Conservation (phyloP, 2,113 vertebrate species). For the Corydoras sp. region DNA sequence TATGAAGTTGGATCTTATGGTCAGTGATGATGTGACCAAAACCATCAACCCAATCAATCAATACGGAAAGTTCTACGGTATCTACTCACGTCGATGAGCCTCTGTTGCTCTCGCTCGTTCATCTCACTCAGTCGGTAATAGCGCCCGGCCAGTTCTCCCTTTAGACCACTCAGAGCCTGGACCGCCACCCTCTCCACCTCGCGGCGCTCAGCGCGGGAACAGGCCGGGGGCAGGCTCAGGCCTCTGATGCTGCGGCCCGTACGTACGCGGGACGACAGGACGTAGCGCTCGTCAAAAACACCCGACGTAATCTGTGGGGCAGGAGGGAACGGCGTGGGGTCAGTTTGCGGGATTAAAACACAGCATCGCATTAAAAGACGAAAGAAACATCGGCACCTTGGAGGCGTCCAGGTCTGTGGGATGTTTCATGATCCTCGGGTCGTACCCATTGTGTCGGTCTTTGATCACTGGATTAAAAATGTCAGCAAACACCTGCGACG, state of each 20-base stretch:
- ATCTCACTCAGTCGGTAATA: constrained; percentile 83
- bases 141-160: constrained; percentile 77
- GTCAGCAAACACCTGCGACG: neutral
- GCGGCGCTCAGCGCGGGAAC: constrained; percentile 78
- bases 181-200: constrained; percentile 84
- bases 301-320: constrained; percentile 73
- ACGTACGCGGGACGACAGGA: constrained; percentile 80
- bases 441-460: neutral
- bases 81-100: constrained; percentile 79
- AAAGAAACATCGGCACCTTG: neutral
- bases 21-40: too few relatives aligned
- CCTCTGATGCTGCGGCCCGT: constrained; percentile 87
- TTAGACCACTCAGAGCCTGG: constrained; percentile 75
- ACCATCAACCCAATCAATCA: neutral
- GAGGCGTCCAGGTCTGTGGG: neutral
- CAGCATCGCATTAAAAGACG: neutral
- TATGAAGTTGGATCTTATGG: too few relatives aligned
- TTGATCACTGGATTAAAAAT: neutral
- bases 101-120: constrained; percentile 80
- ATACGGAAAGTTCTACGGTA: constrained; percentile 22
- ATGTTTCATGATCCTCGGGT: neutral
- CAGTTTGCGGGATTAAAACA: neutral
- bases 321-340: neutral
- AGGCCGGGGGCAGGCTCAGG: constrained; percentile 82
- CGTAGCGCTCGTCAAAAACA: constrained; percentile 79